Base-by-base conservation (phyloP, 2,888 invertebrate genomes). In the Tuta absoluta region DNA sequence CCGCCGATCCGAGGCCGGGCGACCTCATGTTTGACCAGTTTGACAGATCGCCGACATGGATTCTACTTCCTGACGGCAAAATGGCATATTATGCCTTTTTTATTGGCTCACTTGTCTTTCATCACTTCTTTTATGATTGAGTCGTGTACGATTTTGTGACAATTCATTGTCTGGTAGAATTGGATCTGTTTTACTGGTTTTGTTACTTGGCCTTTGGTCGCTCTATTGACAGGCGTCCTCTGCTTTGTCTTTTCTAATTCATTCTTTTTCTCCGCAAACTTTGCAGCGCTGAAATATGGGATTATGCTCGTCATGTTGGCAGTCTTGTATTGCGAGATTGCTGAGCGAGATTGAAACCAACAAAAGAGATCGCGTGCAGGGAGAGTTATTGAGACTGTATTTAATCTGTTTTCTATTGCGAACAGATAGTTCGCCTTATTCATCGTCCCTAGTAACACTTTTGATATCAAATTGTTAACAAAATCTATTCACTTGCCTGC, bases 1-100 rank as follows among this genome's bases (percentile, higher is more conserved):
- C 80, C 82, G 81, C 80, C 81, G 76, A 82, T 79, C 78, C 78
- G 72, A 59, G 68, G 67, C 69, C 71, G 71, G 64, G 68, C 73
- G 75, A 76, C 78, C 84, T 83, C 84, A 80, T 84, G 87, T 91
- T 90, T 87, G 89, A 85, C 85, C 89, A 87, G 89, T 89, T 89
- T 91, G 91, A 91, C 91, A 91, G 89, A 89, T 88, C 85, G 88
- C 82, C 84, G 84, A 87, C 89, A 81, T 86, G 87, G 84, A 88
- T 85, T 86, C 87, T 84, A 85, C 87, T 86, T 84, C 86, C 85
- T 85, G 84, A 84, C 80, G 82, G 81, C 82, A 85, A 89, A 90
- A 90, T 89, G 87, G 85, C 86, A 87, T 87, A 88, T 89, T 90
- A 87, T 86, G 84, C 83, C 77, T 86, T 91, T 89, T 91, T 91